phyloP scores from a whole-genome alignment of 2,888 invertebrate species.

The Troides oblongomaculatus region DNA sequence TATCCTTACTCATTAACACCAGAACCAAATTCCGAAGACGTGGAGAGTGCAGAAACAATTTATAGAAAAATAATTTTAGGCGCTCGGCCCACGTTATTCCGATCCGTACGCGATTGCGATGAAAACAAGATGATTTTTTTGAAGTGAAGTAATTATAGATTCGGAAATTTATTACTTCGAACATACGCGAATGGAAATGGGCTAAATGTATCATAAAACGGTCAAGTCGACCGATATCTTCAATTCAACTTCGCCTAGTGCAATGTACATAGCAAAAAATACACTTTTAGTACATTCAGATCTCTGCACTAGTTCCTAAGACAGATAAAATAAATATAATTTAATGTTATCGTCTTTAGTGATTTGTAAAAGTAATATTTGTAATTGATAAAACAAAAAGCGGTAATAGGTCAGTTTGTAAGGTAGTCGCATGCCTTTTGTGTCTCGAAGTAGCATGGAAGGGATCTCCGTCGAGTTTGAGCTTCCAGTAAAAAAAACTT shows the following conservation, averaged over 20 bases:
- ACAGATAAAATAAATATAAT: no score
- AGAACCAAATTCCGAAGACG: conserved; percentile 60
- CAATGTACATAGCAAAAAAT: no score
- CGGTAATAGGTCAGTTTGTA: no score
- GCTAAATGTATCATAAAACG: conserved; percentile 11
- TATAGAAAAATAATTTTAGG: conserved; percentile 52
- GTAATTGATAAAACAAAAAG: no score
- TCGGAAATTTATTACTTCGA: conserved; percentile 12
- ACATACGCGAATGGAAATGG: background rate
- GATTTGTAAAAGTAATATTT: no score
- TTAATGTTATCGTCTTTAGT: no score
- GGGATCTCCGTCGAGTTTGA: no score
- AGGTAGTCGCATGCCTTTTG: no score
- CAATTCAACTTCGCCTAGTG: background rate
- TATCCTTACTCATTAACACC: conserved; percentile 63
- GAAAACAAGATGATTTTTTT: conserved; percentile 55
- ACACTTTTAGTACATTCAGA: no score
- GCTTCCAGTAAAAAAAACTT: no score
- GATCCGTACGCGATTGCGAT: conserved; percentile 41
- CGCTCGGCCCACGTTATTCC: conserved; percentile 29
- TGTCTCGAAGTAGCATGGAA: no score
- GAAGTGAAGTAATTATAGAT: conserved; percentile 33
- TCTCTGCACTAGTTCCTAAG: no score
- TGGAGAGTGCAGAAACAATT: conserved; percentile 57
- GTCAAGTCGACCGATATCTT: background rate